Conservation (phyloP, 1,140 invertebrate species). For the Anthonomus grandis region DNA sequence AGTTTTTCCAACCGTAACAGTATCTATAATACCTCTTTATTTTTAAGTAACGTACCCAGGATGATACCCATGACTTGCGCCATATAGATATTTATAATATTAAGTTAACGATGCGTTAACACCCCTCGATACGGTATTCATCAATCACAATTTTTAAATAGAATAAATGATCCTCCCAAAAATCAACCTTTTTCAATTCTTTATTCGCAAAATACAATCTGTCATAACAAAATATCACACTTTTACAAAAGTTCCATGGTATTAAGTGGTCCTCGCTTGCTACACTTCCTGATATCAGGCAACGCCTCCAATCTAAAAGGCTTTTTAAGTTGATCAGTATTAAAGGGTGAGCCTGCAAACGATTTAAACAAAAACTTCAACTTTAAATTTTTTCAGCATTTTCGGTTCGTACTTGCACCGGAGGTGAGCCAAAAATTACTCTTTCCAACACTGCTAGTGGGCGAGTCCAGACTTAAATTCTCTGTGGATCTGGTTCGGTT, state of each 20-base stretch:
- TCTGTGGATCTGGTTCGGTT: slow-evolving; percentile 32
- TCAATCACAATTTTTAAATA: slow-evolving; percentile 1
- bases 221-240: slow-evolving; percentile 17
- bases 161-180: slow-evolving; percentile 9
- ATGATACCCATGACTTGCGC: too few species aligned
- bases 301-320: slow-evolving; percentile 43
- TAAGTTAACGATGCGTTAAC: too few species aligned
- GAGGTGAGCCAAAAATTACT: slow-evolving; percentile 14
- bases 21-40: too few species aligned
- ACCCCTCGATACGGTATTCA: too few species aligned
- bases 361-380: slow-evolving; percentile 4
- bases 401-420: slow-evolving; percentile 14
- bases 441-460: slow-evolving; percentile 1
- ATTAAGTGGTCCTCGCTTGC: slow-evolving; percentile 24
- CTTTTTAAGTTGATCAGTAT: slow-evolving; percentile 28
- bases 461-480: slow-evolving; percentile 21
- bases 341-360: slow-evolving; percentile 20
- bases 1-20: too few species aligned
- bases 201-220: slow-evolving; percentile 9
- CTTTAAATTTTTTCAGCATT: background rate
- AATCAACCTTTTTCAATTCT: too few species aligned
- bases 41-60: too few species aligned
- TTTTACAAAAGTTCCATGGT: slow-evolving; percentile 26
- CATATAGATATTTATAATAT: too few species aligned
- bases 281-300: slow-evolving; percentile 39